Conservation (phyloP, 2,797 vertebrate species). For the Fratercula arctica region DNA sequence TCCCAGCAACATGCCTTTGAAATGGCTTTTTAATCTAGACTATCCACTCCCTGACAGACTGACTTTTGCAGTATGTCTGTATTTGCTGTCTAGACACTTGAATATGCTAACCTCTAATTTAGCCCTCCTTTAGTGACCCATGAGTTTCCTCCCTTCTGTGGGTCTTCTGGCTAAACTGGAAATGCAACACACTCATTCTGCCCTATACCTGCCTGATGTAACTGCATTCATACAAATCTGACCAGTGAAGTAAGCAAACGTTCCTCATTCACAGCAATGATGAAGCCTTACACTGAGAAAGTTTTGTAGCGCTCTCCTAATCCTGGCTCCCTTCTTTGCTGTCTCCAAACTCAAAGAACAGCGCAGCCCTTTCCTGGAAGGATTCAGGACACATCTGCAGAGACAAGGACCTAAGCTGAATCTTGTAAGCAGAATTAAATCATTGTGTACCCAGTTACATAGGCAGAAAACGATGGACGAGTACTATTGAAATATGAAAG, state of each 20-base stretch:
- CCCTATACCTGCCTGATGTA: constrained; percentile 20
- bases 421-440: neutral
- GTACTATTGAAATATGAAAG: neutral
- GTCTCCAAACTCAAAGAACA: neutral
- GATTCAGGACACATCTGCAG: neutral
- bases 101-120: constrained; percentile 71
- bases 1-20: constrained; percentile 65
- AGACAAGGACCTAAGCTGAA: neutral
- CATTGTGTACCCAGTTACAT: neutral
- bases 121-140: constrained; percentile 67
- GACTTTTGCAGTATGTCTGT: constrained; percentile 68
- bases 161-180: constrained; percentile 70
- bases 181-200: constrained; percentile 57
- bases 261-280: neutral
- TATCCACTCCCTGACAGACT: constrained; percentile 70
- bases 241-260: constrained; percentile 10
- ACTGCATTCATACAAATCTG: constrained; percentile 39
- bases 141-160: constrained; percentile 62
- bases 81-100: constrained; percentile 69
- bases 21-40: constrained; percentile 70
- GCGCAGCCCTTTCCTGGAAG: neutral
- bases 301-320: neutral
- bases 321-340: neutral
- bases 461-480: neutral
- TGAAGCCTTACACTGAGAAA: neutral